Percentiles rank a stretch among this genome's conserved stretches.
These are phyloP conservation scores for Aphis gossypii DNA, from an alignment of 1,140 invertebrate genomes.

Conservation along the genomic window DNA sequence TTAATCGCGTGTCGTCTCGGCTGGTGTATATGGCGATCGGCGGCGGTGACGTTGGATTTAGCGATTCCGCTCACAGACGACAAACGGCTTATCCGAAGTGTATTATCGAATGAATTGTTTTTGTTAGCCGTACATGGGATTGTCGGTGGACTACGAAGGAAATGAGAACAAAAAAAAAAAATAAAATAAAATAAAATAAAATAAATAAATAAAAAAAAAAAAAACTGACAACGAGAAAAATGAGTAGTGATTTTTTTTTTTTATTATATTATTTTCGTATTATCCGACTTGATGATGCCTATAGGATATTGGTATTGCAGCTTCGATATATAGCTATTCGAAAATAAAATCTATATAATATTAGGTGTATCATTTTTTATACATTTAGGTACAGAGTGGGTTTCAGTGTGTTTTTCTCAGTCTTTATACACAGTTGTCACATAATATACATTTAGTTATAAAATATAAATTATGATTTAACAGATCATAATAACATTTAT, in stretches of 20 bases:
- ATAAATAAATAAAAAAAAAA: too few species aligned
- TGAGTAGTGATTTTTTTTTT: slow-evolving; percentile 18
- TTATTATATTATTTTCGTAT: not conserved
- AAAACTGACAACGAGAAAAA: not conserved
- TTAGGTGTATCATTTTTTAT: not conserved
- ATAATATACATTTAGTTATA: not conserved
- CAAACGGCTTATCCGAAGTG: not conserved
- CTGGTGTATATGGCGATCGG: not conserved
- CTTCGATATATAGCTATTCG: not conserved
- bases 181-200: too few species aligned
- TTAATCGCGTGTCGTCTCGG: slow-evolving; percentile 27
- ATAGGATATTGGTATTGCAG: not conserved
- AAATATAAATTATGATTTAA: not conserved
- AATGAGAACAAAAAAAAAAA: not conserved
- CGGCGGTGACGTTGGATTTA: not conserved
- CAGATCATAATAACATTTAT: not conserved
- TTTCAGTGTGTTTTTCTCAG: not conserved
- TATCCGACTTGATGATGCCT: not conserved
- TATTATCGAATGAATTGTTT: slow-evolving; percentile 48
- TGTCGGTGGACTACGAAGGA: not conserved
- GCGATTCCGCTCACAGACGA: slow-evolving; percentile 34
- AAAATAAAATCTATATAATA: not conserved
- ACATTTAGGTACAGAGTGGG: too few species aligned
- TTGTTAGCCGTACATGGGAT: slow-evolving; percentile 42
- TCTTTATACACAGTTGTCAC: not conserved